These are phyloP conservation scores for Drosophila siamana DNA, from an alignment of 2,888 invertebrate genomes.

Conservation along the genomic window DNA sequence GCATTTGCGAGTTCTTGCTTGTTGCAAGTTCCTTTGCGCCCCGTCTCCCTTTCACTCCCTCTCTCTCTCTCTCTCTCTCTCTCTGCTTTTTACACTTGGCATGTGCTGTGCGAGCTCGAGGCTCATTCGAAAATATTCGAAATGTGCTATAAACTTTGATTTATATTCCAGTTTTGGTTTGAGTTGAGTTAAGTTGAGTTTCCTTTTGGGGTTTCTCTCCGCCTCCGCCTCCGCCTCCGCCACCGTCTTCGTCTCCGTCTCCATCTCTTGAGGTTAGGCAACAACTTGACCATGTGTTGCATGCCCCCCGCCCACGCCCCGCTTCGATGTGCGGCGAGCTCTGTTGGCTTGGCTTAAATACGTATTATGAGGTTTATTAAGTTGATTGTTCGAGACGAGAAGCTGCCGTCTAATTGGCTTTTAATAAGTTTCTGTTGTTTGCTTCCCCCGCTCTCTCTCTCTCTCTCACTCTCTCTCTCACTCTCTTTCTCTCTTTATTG, in stretches of 20 bases:
- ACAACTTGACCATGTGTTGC: constrained; percentile 33
- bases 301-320: constrained; percentile 1
- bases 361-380: constrained; percentile 48
- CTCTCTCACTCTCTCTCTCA: background rate
- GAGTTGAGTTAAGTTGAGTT: background rate
- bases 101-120: constrained; percentile 4
- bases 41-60: background rate
- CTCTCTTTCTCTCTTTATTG: background rate
- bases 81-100: background rate
- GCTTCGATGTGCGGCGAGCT: background rate
- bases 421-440: constrained; percentile 23
- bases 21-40: constrained; percentile 18
- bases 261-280: background rate
- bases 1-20: constrained; percentile 13
- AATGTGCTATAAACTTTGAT: constrained; percentile 45
- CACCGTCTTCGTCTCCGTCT: too few species aligned
- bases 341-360: constrained; percentile 24
- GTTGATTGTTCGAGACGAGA: constrained; percentile 15
- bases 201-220: constrained; percentile 1
- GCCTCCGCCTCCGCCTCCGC: background rate
- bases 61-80: background rate
- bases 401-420: constrained; percentile 48
- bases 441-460: background rate
- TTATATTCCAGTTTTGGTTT: constrained; percentile 39
- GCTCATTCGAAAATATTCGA: constrained; percentile 49